phyloP scores from a whole-genome alignment of 2,888 invertebrate species.

The Sycophila texana region DNA sequence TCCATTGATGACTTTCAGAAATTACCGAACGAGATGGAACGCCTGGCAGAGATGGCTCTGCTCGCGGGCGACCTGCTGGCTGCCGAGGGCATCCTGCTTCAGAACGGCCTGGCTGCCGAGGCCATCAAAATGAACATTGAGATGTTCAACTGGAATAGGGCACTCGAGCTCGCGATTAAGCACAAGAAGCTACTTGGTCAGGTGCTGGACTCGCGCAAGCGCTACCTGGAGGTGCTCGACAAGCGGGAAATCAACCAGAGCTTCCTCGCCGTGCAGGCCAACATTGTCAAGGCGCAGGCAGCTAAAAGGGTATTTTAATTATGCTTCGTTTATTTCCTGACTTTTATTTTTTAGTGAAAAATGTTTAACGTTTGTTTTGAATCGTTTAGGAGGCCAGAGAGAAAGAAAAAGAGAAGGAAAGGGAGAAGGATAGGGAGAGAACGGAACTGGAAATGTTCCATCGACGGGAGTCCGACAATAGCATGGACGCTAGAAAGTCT shows the following conservation, averaged over 20 bases:
- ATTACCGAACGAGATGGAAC: slow-evolving; percentile 77
- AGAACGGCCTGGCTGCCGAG: slow-evolving; percentile 82
- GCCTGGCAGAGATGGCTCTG: slow-evolving; percentile 82
- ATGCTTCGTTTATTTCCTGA: neutral
- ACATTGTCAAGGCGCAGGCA: slow-evolving; percentile 45
- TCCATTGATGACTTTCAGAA: slow-evolving; percentile 69
- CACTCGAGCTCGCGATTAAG: slow-evolving; percentile 84
- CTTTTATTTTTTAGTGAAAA: neutral
- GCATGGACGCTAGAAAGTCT: slow-evolving; percentile 15
- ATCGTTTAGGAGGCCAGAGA: slow-evolving; percentile 37
- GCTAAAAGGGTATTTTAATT: slow-evolving; percentile 22
- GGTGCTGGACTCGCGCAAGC: slow-evolving; percentile 82
- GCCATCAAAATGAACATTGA: slow-evolving; percentile 85
- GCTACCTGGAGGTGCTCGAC: slow-evolving; percentile 79
- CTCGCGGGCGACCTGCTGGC: slow-evolving; percentile 83
- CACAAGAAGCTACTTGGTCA: slow-evolving; percentile 85
- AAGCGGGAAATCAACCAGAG: slow-evolving; percentile 79
- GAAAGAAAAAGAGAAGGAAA: slow-evolving; percentile 28
- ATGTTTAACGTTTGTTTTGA: too few species aligned
- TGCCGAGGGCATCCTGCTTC: slow-evolving; percentile 84
- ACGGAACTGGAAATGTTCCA: neutral
- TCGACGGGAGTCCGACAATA: slow-evolving; percentile 3
- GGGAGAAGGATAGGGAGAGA: neutral
- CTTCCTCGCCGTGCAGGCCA: slow-evolving; percentile 74
- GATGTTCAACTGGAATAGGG: slow-evolving; percentile 86